Base-by-base conservation (phyloP, 2,797 vertebrate species). In the Danio albolineatus region DNA sequence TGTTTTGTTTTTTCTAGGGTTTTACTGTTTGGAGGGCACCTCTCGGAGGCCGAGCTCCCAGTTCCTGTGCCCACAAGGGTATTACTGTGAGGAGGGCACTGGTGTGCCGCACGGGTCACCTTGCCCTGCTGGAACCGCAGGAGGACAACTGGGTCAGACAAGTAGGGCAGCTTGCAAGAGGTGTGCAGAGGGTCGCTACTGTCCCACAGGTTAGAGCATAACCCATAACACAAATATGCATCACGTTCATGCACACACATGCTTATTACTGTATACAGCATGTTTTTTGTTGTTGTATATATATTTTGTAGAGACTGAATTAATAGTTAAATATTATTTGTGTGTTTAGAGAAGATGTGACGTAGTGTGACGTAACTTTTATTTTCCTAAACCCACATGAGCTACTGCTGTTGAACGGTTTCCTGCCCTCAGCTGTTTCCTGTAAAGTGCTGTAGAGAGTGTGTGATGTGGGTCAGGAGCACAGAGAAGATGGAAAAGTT, bases 71-170 rank as follows among this genome's bases (percentile, higher is more conserved):
- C 94, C 93, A 83, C 91, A 87, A 84, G 95, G 95, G 81, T 95
- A 93, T 90, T 96, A 94, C 87, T 96, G 95, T 87, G 93, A 94
- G 83, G 93, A 94, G 89, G 94, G 94, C 87, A 95, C 93, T 0
- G 88, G 89, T 76, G 91, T 89, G 76, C 93, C 91, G 43, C 90
- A 95, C 36, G 94, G 94, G 83, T 94, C 92, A 89, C 95, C 95
- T 87, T 95, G 95, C 79, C 94, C 94, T 28, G 87, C 90, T 82
- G 95, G 95, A 61, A 96, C 94, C 53, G 93, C 91, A 2, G 95
- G 94, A 82, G 92, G 92, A 89, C 92, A 94, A 91, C 87, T 93
- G 89, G 95, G 95, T 81, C 95, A 95, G 90, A 95, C 94, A 90
- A 95, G 93, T 92, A 93, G 93, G 84, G 90, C 93, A 88, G 92